Evolutionary conservation across 2,888 invertebrate genomes (phyloP).

Genomic region (Lasioglossum malachurum): DNA sequence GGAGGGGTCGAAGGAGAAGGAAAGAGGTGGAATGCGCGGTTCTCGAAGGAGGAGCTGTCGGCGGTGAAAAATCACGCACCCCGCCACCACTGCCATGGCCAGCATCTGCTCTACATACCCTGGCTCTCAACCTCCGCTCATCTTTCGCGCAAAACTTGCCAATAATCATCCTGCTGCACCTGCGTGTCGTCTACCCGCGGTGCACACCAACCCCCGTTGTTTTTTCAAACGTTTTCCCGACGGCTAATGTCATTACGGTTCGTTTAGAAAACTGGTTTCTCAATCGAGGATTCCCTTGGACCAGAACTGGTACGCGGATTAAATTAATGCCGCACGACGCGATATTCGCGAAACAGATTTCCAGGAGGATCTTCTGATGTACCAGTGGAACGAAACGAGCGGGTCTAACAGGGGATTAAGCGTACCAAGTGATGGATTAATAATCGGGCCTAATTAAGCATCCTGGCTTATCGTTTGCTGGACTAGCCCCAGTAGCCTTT

Average conservation of each 20-base stretch:
- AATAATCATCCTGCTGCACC: conserved; percentile 55
- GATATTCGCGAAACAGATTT: conserved; percentile 36
- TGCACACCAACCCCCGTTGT: conserved; percentile 34
- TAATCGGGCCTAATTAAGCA: conserved; percentile 32
- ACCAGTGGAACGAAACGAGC: not conserved
- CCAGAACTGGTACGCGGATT: conserved; percentile 46
- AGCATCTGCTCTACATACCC: conserved; percentile 83
- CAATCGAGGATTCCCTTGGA: conserved; percentile 17
- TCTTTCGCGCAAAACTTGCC: conserved; percentile 28
- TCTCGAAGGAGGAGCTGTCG: conserved; percentile 82
- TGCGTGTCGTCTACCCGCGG: conserved; percentile 37
- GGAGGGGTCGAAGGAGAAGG: conserved; percentile 56
- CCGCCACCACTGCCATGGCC: conserved; percentile 77
- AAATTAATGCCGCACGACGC: conserved; percentile 33
- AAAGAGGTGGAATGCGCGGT: conserved; percentile 79
- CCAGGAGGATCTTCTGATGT: not conserved
- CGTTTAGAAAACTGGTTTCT: conserved; percentile 57
- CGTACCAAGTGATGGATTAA: conserved; percentile 32
- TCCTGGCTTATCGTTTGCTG: not conserved
- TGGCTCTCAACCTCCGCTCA: conserved; percentile 78
- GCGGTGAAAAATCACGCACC: conserved; percentile 83
- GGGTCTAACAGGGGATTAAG: conserved; percentile 14
- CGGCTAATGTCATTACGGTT: conserved; percentile 51
- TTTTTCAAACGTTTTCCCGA: conserved; percentile 40
- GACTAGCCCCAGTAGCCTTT: not conserved